Evolutionary conservation across 2,113 vertebrate species (phyloP), one percentile per base, ranked within the genome.

Genomic region (Ptychochromis oligacanthus): DNA sequence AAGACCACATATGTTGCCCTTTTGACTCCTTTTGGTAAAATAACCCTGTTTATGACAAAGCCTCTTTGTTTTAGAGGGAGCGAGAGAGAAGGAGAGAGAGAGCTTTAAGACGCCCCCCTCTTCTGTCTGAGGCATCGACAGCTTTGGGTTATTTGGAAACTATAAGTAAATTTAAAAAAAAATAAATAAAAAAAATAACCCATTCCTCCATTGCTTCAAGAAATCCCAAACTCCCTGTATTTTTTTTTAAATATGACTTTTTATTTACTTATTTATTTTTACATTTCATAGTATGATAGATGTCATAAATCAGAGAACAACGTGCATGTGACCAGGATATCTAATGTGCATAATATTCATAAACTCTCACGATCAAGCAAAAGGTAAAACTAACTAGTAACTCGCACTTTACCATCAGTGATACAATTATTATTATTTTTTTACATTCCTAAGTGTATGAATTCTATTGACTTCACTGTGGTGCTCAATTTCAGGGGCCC

Each of bases 1-100:
- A 96, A 96, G 95, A 96, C 96, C 96, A 96, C 96, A 97, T 97
- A 96, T 96, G 96, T 94, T 93, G 94, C 89, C 93, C 90, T 87
- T 91, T 87, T 94, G 94, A 94, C 90, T 94, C 87, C 79, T 89
- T 93, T 95, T 92, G 88, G 93, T 93, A 96, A 96, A 96, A 95
- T 93, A 95, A 95, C 93, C 91, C 89, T 80, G 92, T 85, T 92
- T 92, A 91, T 93, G 96, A 96, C 96, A 97, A 96, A 94, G 96
- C 91, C 80, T 91, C 94, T 95, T 95, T 93, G 92, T 93, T 94
- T 92, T 92, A 87, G 34, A 46, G 34, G 13, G 65, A 20, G 72
- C 49, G 81, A 67, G 77, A 18, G 55, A 67, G 72, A 61, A 34
- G 12, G 40, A 43, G 40, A 8, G 60, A 43, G 61, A 9, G 80